Percentiles rank a stretch among this genome's conserved stretches.
These are phyloP conservation scores for Stramonita haemastoma DNA, from an alignment of 2,888 invertebrate species.

Conservation along the genomic window DNA sequence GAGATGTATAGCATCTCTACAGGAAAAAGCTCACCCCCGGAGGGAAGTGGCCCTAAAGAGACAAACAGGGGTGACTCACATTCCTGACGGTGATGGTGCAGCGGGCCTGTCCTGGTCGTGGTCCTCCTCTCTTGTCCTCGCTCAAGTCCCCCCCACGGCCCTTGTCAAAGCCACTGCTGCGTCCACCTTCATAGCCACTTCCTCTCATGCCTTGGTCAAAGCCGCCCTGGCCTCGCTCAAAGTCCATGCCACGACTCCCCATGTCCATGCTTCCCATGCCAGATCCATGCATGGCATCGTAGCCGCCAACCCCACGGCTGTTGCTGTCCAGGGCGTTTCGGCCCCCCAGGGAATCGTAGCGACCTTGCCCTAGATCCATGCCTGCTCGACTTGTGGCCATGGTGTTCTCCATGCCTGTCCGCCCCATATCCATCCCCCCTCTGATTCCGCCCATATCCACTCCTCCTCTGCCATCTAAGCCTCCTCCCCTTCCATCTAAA, in stretches of 20 bases:
- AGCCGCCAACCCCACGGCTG: slow-evolving; percentile 15
- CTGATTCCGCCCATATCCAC: slow-evolving; percentile 36
- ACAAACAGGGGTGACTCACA: no score
- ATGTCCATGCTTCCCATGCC: slow-evolving; percentile 2
- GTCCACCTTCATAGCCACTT: slow-evolving; percentile 14
- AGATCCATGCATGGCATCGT: not conserved
- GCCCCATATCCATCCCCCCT: slow-evolving; percentile 45
- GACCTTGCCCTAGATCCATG: slow-evolving; percentile 34
- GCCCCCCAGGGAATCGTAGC: slow-evolving; percentile 27
- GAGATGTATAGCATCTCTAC: no score
- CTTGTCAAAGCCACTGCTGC: slow-evolving; percentile 31
- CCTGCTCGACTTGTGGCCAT: slow-evolving; percentile 41
- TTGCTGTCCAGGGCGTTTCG: not conserved
- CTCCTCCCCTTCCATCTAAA: not conserved
- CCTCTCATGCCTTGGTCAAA: slow-evolving; percentile 20
- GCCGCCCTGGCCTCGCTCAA: slow-evolving; percentile 22
- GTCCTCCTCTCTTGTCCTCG: slow-evolving; percentile 8
- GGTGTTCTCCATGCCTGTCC: slow-evolving; percentile 38
- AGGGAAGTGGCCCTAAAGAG: no score
- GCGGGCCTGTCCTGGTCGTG: slow-evolving; percentile 60
- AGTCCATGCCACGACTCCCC: slow-evolving; percentile 27
- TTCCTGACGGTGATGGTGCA: slow-evolving; percentile 84
- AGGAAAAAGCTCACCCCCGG: no score
- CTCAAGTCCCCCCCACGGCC: slow-evolving; percentile 14
- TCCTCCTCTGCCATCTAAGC: not conserved